Evolutionary conservation across 2,888 invertebrate species (phyloP).

Genomic region (Shargacucullia verbasci): DNA sequence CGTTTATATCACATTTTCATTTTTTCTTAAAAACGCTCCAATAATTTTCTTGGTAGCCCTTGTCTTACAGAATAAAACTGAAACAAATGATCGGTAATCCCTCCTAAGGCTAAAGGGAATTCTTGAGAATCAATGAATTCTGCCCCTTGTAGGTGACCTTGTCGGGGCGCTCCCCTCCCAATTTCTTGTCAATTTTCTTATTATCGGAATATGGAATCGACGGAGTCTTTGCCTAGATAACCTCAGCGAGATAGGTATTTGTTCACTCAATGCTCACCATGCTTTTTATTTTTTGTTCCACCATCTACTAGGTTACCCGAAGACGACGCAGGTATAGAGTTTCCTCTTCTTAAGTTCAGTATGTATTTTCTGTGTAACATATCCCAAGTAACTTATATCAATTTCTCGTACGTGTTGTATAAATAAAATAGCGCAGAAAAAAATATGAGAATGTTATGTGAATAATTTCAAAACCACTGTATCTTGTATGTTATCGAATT

Average conservation of each 20-base stretch:
- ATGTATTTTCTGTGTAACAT: background rate
- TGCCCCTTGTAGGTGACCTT: constrained; percentile 52
- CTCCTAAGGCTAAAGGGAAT: constrained; percentile 53
- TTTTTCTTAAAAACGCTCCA: constrained; percentile 32
- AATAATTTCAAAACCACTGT: constrained; percentile 61
- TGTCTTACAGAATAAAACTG: constrained; percentile 56
- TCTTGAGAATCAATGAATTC: constrained; percentile 58
- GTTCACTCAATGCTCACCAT: constrained; percentile 34
- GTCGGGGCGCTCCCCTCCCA: constrained; percentile 44
- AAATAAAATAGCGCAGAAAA: background rate
- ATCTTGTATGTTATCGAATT: constrained; percentile 67
- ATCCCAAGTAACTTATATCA: constrained; percentile 11
- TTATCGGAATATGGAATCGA: constrained; percentile 60
- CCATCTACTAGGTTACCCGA: constrained; percentile 28
- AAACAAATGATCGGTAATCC: constrained; percentile 64
- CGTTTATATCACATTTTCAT: constrained; percentile 39
- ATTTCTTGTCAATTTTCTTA: constrained; percentile 66
- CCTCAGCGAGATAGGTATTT: constrained; percentile 44
- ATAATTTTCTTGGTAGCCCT: constrained; percentile 44
- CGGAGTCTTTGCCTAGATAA: constrained; percentile 40
- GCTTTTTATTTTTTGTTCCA: constrained; percentile 39
- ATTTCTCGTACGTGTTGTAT: constrained; percentile 5
- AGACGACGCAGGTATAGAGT: constrained; percentile 32
- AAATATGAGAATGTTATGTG: constrained; percentile 21
- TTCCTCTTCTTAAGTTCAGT: constrained; percentile 15